These are phyloP conservation scores for Diploptera punctata DNA, from an alignment of 2,888 invertebrate genomes.

Conservation along the genomic window DNA sequence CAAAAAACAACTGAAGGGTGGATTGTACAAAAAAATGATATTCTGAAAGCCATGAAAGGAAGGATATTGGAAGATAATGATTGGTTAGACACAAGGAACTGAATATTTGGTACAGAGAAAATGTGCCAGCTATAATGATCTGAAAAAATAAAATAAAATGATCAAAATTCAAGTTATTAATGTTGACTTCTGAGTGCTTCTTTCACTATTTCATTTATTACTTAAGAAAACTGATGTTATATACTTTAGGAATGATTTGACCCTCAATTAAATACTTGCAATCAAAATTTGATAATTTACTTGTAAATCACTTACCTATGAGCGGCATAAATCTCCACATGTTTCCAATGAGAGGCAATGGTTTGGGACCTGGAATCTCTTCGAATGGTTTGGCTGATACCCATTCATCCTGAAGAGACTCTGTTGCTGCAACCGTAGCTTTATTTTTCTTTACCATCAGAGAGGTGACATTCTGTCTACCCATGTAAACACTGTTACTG, in stretches of 20 bases:
- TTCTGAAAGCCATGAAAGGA: too few species aligned
- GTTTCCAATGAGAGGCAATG: conserved; percentile 57
- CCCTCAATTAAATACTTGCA: not conserved
- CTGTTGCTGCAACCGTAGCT: not conserved
- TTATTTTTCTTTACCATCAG: not conserved
- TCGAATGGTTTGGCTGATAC: conserved; percentile 51
- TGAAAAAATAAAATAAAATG: too few species aligned
- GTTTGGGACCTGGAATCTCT: conserved; percentile 59
- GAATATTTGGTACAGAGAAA: too few species aligned
- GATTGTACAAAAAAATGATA: too few species aligned
- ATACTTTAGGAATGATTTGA: not conserved
- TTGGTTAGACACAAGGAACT: too few species aligned
- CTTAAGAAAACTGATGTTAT: not conserved
- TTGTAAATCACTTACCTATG: conserved; percentile 45
- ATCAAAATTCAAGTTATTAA: too few species aligned
- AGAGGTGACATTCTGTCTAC: not conserved
- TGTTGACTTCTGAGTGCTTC: too few species aligned
- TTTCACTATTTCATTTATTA: not conserved
- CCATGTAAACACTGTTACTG: not conserved
- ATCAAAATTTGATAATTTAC: not conserved
- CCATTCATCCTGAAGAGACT: conserved; percentile 35
- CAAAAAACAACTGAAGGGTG: too few species aligned
- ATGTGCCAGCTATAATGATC: too few species aligned
- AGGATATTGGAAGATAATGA: too few species aligned
- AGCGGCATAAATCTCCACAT: conserved; percentile 49